Evolutionary conservation across 2,797 vertebrate species (phyloP).

Genomic region (Chiloscyllium punctatum): DNA sequence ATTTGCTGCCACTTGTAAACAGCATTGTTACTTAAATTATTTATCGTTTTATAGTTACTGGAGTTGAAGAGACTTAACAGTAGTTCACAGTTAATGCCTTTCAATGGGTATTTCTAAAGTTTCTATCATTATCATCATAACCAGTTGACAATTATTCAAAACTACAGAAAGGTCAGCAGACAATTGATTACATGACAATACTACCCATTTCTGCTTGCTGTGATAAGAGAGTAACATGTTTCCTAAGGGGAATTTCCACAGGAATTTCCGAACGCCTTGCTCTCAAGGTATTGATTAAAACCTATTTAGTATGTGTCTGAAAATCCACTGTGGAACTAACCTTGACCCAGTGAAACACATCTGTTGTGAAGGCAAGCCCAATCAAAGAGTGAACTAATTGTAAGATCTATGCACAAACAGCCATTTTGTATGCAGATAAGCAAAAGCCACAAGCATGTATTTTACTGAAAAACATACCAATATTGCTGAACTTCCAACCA

Average conservation of each 20-base stretch:
- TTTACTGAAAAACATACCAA: not conserved
- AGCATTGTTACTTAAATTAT: not conserved
- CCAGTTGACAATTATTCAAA: not conserved
- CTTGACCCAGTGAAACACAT: constrained; percentile 16
- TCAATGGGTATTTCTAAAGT: not conserved
- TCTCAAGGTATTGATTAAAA: not conserved
- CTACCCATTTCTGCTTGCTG: not conserved
- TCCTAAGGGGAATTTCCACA: not conserved
- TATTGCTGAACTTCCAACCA: not conserved
- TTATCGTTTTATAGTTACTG: not conserved
- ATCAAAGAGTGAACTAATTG: not conserved
- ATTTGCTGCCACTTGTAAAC: not conserved
- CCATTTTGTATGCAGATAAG: not conserved
- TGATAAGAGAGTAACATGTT: constrained; percentile 25
- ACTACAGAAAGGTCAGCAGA: constrained; percentile 13
- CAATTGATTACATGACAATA: constrained; percentile 28
- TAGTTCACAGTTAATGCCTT: not conserved
- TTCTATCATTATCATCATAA: not conserved
- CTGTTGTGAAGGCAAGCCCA: not conserved
- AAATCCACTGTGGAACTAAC: not conserved
- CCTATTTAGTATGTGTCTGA: constrained; percentile 3
- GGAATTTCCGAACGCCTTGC: not conserved
- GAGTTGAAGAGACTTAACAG: not conserved
- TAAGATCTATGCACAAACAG: not conserved
- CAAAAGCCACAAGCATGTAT: not conserved